Evolutionary conservation across 1,140 invertebrate species (phyloP).

Genomic region (Micrasema longulum): DNA sequence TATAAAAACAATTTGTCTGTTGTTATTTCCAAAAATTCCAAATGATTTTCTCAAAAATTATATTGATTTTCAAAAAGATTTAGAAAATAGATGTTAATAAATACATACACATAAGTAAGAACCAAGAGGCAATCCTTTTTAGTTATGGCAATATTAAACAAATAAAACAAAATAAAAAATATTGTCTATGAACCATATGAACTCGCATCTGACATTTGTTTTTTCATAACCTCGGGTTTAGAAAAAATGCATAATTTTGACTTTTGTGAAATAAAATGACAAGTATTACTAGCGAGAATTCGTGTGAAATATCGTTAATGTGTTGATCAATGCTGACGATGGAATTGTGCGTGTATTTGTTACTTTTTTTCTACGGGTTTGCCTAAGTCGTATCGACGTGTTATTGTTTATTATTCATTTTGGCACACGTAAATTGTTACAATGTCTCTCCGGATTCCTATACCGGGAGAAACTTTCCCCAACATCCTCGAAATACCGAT

Average conservation of each 20-base stretch:
- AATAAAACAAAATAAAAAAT: no score
- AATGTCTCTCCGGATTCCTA: slow-evolving; percentile 37
- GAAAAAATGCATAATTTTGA: slow-evolving; percentile 2
- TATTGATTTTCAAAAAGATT: no score
- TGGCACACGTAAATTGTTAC: slow-evolving; percentile 8
- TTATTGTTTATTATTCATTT: slow-evolving; percentile 32
- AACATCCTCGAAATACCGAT: slow-evolving; percentile 34
- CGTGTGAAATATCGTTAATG: neutral
- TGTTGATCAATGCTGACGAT: neutral
- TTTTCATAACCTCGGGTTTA: slow-evolving; percentile 33
- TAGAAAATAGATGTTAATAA: no score
- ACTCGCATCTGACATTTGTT: slow-evolving; percentile 22
- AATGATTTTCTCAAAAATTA: no score
- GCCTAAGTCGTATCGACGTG: slow-evolving; percentile 1
- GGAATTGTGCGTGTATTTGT: neutral
- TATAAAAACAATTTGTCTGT: no score
- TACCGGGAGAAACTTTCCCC: slow-evolving; percentile 20
- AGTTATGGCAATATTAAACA: neutral
- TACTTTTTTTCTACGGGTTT: neutral
- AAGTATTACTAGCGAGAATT: neutral
- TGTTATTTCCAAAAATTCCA: no score
- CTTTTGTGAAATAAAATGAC: slow-evolving; percentile 8
- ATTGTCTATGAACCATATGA: slow-evolving; percentile 9
- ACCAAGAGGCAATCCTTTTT: no score
- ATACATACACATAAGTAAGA: no score